Conservation (phyloP, 1,140 invertebrate genomes). For the Drosophila baimaii region DNA sequence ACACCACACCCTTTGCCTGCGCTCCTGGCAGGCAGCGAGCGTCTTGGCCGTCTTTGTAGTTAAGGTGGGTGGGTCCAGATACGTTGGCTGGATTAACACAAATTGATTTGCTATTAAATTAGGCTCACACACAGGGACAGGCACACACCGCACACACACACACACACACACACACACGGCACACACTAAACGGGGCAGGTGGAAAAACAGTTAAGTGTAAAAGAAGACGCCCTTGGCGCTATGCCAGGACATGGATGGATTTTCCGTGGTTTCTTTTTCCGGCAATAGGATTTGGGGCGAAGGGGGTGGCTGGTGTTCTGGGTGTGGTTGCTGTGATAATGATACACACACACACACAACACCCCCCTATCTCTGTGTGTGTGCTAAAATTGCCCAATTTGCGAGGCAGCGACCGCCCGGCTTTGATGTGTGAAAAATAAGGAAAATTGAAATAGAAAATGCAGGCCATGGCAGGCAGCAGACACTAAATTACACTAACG, state of each 20-base stretch:
- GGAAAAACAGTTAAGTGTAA: constrained; percentile 82
- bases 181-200: constrained; percentile 37
- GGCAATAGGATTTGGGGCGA: background rate
- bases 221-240: constrained; percentile 78
- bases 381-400: constrained; percentile 75
- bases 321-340: constrained; percentile 79
- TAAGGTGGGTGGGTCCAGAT: constrained; percentile 68
- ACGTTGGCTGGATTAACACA: constrained; percentile 72
- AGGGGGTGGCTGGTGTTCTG: constrained; percentile 17
- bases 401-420: constrained; percentile 58
- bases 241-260: constrained; percentile 44
- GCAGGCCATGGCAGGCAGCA: constrained; percentile 33
- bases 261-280: constrained; percentile 27
- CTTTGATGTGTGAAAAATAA: constrained; percentile 79
- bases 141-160: constrained; percentile 12
- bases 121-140: constrained; percentile 45
- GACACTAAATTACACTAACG: constrained; percentile 83
- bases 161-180: constrained; percentile 18
- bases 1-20: background rate
- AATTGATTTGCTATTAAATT: constrained; percentile 83
- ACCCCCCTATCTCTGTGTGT: constrained; percentile 16
- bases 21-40: background rate
- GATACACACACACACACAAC: constrained; percentile 76
- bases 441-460: constrained; percentile 51
- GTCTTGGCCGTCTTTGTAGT: constrained; percentile 46